A percentile compares a stretch with the other conserved stretches of the same genome.
These are phyloP conservation scores for Phalanger gymnotis DNA, from an alignment of 2,797 vertebrate genomes.

Conservation along the genomic window DNA sequence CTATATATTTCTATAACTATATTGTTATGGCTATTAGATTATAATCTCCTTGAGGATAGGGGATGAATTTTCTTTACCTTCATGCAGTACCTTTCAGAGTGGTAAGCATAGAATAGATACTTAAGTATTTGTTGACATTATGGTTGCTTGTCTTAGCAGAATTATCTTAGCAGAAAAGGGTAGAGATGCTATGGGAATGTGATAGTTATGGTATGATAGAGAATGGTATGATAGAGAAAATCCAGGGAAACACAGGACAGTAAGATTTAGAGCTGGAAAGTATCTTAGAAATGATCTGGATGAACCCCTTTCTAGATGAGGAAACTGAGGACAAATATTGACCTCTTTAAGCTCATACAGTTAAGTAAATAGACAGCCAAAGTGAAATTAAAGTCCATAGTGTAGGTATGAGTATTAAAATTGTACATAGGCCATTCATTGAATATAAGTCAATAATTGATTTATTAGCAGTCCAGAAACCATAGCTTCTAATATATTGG, in stretches of 20 bases:
- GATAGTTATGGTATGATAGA: neutral
- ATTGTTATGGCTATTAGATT: neutral
- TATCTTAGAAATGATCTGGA: neutral
- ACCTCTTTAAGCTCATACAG: neutral
- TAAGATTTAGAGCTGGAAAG: neutral
- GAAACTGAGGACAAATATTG: neutral
- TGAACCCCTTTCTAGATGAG: neutral
- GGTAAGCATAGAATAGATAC: neutral
- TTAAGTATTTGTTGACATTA: neutral
- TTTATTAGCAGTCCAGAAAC: neutral
- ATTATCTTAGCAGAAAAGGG: no score
- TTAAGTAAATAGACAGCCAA: neutral
- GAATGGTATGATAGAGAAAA: no score
- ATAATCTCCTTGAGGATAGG: neutral
- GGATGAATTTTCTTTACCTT: neutral
- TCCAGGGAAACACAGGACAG: neutral
- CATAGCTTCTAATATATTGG: neutral
- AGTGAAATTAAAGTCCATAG: neutral
- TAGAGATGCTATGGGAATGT: neutral
- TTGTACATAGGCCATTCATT: neutral
- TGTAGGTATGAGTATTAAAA: neutral
- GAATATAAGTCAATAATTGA: neutral
- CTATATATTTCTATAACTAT: neutral
- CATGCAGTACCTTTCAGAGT: neutral
- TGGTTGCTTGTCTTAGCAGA: no score